These are phyloP conservation scores for Osmerus mordax DNA, from an alignment of 2,113 vertebrate species.

Conservation along the genomic window DNA sequence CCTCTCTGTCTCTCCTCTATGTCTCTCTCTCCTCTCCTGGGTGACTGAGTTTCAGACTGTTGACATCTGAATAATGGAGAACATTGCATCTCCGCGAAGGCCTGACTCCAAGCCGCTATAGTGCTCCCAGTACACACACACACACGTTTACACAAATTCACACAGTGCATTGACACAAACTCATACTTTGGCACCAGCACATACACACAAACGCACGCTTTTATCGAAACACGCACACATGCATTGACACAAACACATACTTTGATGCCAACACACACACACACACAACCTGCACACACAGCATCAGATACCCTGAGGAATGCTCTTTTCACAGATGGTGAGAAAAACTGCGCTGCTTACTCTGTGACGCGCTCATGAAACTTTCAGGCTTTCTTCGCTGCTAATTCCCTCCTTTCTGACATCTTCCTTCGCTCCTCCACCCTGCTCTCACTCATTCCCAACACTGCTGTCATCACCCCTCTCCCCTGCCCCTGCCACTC, in stretches of 20 bases:
- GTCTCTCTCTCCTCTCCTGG: constrained; percentile 10
- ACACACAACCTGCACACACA: constrained; percentile 22
- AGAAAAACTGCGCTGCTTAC: constrained; percentile 46
- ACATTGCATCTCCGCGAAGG: constrained; percentile 20
- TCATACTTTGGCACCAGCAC: constrained; percentile 3
- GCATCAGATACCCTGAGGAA: constrained; percentile 48
- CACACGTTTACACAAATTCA: too few relatives aligned
- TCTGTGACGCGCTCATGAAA: constrained; percentile 58
- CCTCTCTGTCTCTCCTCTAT: too few relatives aligned
- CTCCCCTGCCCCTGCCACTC: not conserved
- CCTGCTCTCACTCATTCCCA: not conserved
- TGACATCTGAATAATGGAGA: constrained; percentile 48
- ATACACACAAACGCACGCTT: not conserved
- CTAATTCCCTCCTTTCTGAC: constrained; percentile 1
- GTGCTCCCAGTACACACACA: constrained; percentile 18
- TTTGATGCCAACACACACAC: constrained; percentile 16
- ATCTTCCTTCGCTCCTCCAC: constrained; percentile 23
- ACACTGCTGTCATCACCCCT: constrained; percentile 9
- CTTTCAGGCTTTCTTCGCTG: constrained; percentile 32
- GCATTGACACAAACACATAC: not conserved
- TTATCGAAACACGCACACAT: not conserved
- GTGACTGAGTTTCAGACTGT: constrained; percentile 33
- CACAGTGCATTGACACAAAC: constrained; percentile 7
- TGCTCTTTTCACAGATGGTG: constrained; percentile 53
- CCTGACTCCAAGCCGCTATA: constrained; percentile 15